A percentile compares a stretch with the other conserved stretches of the same genome.
Conservation (phyloP, 2,113 vertebrate species). For the Lophotis ruficrista region DNA sequence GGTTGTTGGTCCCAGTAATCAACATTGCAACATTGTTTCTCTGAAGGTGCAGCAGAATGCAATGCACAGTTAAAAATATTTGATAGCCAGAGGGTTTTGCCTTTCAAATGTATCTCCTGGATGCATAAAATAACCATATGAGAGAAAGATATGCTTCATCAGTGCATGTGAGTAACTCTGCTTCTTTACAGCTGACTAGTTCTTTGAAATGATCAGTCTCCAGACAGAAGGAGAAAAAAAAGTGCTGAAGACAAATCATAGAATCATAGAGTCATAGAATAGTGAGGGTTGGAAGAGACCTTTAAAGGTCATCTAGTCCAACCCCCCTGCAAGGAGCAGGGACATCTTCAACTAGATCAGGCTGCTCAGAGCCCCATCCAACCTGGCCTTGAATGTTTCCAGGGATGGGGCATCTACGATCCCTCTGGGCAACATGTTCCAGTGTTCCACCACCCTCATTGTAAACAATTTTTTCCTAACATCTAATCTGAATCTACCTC, state of each 20-base stretch:
- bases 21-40: slow-evolving; percentile 12
- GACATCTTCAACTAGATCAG: no score
- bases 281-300: no score
- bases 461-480: no score
- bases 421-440: no score
- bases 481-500: no score
- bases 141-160: not conserved
- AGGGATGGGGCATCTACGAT: no score
- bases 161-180: not conserved
- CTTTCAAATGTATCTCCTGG: slow-evolving; percentile 30
- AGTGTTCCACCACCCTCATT: no score
- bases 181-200: not conserved
- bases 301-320: no score
- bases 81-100: not conserved
- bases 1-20: not conserved
- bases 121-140: slow-evolving; percentile 25
- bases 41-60: not conserved
- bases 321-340: no score
- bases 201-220: slow-evolving; percentile 19
- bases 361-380: no score
- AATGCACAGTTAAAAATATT: slow-evolving; percentile 5
- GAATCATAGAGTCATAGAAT: no score
- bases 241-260: not conserved
- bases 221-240: not conserved
- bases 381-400: no score